Base-by-base conservation (phyloP, 2,888 invertebrate genomes). In the Stenoptilia bipunctidactyla region DNA sequence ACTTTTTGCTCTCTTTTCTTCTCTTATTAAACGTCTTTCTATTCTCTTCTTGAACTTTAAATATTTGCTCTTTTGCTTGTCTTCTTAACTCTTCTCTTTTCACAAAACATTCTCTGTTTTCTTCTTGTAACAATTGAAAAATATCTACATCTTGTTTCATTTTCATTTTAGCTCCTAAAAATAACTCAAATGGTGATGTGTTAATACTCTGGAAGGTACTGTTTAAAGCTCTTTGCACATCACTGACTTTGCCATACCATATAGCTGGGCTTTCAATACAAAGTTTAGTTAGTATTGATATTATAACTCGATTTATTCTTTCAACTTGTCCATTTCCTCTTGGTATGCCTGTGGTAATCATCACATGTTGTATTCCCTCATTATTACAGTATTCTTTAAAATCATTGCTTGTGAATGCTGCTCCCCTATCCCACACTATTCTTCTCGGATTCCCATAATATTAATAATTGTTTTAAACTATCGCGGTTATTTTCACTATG, bases 301-400 rank as follows among this genome's bases (percentile, higher is more conserved):
- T 37, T n/a, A 37, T 8, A 12, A 20, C 13, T 8, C 20, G 9
- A 20, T 37, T 15, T n/a, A 37, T 15, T 37, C 37, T 37, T 20
- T 37, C 37, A 10, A 15, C 37, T 15, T 35, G 35, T 10, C 35
- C 15, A 30, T 30, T 30, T 12, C 30, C 4, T 12, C 30, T 30
- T 30, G 30, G 30, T 44, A 20, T 8, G 20, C 20, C 20, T 20
- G 20, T 20, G 20, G 20, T 20, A 20, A 20, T 20, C 20, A 20
- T 27, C 1, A 53, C 44, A 40, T 60, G 58, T 25, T 55, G 40
- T 10, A 69, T 62, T 1, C 47, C 46, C 39, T 67, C 57, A 1
- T 47, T 49, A n/a, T 49, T 15, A 43, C 65, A 63, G 44, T 61
- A 67, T 0, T 20, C 20, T 20, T 20, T 20, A 20, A 20, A 20